Evolutionary conservation across 2,888 invertebrate species (phyloP), one percentile per base, ranked within the genome.

Genomic region (Tupiocoris notatus): DNA sequence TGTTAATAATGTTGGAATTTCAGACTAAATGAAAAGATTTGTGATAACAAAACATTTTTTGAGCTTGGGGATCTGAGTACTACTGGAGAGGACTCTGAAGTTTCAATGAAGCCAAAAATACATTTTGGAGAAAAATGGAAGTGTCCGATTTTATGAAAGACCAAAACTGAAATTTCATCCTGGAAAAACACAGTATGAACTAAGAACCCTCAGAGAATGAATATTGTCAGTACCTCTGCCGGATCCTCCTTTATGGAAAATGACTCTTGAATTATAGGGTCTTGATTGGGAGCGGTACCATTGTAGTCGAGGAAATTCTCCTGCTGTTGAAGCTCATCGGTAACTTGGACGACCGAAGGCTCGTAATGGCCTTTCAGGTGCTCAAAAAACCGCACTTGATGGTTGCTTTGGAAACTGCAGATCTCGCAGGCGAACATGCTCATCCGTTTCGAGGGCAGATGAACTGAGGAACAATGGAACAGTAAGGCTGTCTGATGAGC

Each of bases 351-450:
- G 18, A 75, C 65, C 12, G 74, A 66, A 1, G 82, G 82, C 83
- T 93, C 93, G 83, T 93, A 93, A 82, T 92, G 92, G 77, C 89
- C 88, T 84, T 93, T 94, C 6, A 95, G 86, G 83, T 95, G 95
- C 76, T 92, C 91, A 84, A 91, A 95, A 85, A 95, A 95, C 82
- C 90, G 90, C 18, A 94, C 84, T 83, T 95, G 95, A 78, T 92
- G 90, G 25, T 88, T 88, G 82, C 91, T 91, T 80, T 87, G 88
- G 79, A 88, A 89, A n/a, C 89, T 89, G 83, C 95, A 95, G 16
- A 95, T 83, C 84, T 94, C 92, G 82, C 95, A 95, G 76, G 89
- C 87, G 79, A 91, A 88, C 9, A 87, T 83, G 16, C 87, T 83
- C 2, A 70, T 39, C 39, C 76, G 68, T 74, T 78, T 79, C 2